phyloP scores from a whole-genome alignment of 2,888 invertebrate genomes.

The Platycnemis pennipes region DNA sequence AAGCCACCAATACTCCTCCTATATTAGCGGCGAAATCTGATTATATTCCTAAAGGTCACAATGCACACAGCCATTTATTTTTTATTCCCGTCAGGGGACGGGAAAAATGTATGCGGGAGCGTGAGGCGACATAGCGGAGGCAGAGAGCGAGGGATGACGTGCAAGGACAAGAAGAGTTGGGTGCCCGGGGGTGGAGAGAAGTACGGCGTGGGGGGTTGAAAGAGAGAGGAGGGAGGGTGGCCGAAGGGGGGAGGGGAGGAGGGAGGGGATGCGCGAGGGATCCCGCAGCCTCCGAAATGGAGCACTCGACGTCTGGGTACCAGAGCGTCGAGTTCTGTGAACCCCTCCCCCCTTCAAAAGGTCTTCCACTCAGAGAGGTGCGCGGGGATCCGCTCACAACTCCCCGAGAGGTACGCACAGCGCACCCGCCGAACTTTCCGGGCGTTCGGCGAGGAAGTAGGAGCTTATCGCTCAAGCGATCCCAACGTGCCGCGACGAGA shows the following conservation, averaged over 20 bases:
- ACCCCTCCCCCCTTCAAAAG: not conserved
- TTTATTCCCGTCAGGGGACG: too few species aligned
- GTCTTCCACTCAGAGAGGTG: not conserved
- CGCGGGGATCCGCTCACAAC: not conserved
- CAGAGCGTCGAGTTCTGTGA: not conserved
- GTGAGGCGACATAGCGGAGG: too few species aligned
- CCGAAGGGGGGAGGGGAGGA: not conserved
- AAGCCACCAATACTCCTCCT: too few species aligned
- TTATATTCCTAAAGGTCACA: too few species aligned
- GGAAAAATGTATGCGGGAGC: too few species aligned
- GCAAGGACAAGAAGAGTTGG: not conserved
- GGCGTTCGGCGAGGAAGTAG: not conserved
- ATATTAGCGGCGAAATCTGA: too few species aligned
- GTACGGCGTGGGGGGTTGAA: not conserved
- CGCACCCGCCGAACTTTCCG: not conserved
- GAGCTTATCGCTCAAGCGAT: not conserved
- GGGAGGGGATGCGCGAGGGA: conserved; percentile 8
- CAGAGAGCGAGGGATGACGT: too few species aligned
- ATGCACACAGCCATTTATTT: too few species aligned
- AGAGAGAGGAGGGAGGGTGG: not conserved
- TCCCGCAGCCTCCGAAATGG: not conserved
- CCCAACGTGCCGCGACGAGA: not conserved
- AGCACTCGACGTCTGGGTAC: conserved; percentile 3
- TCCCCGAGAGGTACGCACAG: not conserved
- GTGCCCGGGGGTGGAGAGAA: not conserved